phyloP scores from a whole-genome alignment of 2,113 vertebrate genomes.

The Stegostoma tigrinum region DNA sequence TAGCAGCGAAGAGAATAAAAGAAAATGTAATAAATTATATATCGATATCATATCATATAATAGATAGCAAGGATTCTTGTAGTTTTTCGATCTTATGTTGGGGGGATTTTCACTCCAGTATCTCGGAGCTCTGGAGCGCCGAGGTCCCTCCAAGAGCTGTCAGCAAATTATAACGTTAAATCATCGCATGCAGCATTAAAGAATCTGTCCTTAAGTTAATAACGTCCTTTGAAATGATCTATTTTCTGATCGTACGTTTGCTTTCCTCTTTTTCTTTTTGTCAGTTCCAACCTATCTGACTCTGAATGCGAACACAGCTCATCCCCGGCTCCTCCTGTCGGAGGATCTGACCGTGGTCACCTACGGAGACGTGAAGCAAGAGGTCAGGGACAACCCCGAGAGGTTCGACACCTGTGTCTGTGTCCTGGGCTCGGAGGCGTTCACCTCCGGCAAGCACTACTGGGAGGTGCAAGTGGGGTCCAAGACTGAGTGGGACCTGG shows the following conservation, averaged over 20 bases:
- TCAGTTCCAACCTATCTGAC: slow-evolving; percentile 43
- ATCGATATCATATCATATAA: background rate
- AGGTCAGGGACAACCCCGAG: background rate
- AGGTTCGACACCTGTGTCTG: slow-evolving; percentile 15
- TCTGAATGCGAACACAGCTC: slow-evolving; percentile 61
- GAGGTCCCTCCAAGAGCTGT: background rate
- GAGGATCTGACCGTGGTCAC: slow-evolving; percentile 52
- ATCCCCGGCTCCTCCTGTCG: slow-evolving; percentile 60
- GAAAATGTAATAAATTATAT: slow-evolving; percentile 12
- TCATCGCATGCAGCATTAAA: background rate
- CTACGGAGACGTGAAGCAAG: background rate
- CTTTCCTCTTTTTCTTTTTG: background rate
- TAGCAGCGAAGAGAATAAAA: background rate
- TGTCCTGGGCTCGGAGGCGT: background rate
- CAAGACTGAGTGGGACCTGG: slow-evolving; percentile 33
- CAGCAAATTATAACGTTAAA: background rate
- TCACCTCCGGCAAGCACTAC: slow-evolving; percentile 23
- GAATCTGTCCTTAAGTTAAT: background rate
- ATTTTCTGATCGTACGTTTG: background rate
- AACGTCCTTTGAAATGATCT: background rate
- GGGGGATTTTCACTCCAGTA: background rate
- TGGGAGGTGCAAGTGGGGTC: slow-evolving; percentile 35
- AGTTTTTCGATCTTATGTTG: background rate
- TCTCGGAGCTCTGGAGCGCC: background rate
- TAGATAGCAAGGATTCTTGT: background rate